Evolutionary conservation across 2,888 invertebrate genomes (phyloP), one percentile per base, ranked within the genome.

Genomic region (Cybosia mesomella): DNA sequence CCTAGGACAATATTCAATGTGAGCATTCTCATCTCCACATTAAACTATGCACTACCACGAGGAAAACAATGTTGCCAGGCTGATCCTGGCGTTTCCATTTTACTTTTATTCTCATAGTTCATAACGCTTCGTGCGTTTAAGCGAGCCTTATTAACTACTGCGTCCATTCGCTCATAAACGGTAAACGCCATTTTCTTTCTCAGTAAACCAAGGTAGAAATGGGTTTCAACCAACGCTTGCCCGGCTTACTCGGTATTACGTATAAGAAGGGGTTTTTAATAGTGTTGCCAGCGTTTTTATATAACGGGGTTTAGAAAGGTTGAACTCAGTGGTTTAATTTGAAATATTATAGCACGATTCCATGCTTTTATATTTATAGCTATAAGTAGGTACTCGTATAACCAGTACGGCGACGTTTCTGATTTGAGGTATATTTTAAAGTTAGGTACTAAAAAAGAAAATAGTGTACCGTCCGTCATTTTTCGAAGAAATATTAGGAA

Each of bases 161-260:
- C 84, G 85, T 84, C 80, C 84, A 83, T 76, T 85, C 75, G 82
- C 82, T 84, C 85, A 85, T 89, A 88, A 89, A 87, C 82, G 86
- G 70, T 79, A 77, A 82, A 77, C 80, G 83, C 86, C 80, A 85
- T 85, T 87, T 87, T 86, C 87, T 85, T 85, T 82, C 76, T 73
- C 73, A 73, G 75, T 83, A 80, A 84, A 82, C 75, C 82, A 79
- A 59, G 76, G 72, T 76, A 69, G 82, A 80, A 83, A 87, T 84
- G 81, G 80, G 83, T 82, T 83, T 32, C 77, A 77, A 82, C 77
- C 72, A 81, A 84, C 82, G 80, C 79, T 84, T 72, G 75, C 79
- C 75, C 70, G 78, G 82, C 82, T 86, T 85, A 83, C 82, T 77
- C 76, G 83, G 79, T 73, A 81, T 84, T 85, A 84, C 78, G 82